phyloP scores from a whole-genome alignment of 2,797 vertebrate genomes.

The Meriones psammophilus region DNA sequence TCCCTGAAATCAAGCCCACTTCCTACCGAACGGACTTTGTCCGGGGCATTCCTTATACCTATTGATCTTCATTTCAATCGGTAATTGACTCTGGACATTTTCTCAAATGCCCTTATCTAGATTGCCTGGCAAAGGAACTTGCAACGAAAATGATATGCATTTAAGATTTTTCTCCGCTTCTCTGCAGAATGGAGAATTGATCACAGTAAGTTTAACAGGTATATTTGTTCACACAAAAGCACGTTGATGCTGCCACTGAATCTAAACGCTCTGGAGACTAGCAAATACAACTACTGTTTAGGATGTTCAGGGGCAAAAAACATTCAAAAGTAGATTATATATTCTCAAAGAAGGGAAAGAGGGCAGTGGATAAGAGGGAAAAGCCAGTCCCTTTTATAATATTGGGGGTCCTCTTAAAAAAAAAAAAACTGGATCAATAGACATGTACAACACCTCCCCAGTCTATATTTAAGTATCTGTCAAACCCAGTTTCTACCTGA shows the following conservation, averaged over 20 bases:
- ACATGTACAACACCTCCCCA: not conserved
- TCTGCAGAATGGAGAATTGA: not conserved
- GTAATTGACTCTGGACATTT: not conserved
- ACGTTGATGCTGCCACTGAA: not conserved
- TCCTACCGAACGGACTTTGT: not conserved
- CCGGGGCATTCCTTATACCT: not conserved
- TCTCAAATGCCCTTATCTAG: constrained; percentile 5
- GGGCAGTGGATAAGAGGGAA: not conserved
- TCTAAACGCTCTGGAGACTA: constrained; percentile 11
- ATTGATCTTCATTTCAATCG: not conserved
- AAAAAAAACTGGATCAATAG: not conserved
- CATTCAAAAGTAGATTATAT: not conserved
- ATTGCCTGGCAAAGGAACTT: not conserved
- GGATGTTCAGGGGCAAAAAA: not conserved
- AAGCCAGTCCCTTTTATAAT: not conserved
- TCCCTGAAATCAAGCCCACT: not conserved
- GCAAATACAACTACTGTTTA: not conserved
- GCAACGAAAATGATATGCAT: not conserved
- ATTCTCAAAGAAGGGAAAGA: not conserved
- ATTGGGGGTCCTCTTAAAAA: not conserved
- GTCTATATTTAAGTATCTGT: constrained; percentile 11
- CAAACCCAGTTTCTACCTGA: constrained; percentile 10
- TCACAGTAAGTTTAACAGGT: not conserved
- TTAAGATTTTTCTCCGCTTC: not conserved
- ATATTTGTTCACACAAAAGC: not conserved